These are phyloP conservation scores for Pachyuromys duprasi DNA, from an alignment of 2,797 vertebrate species.

Conservation along the genomic window DNA sequence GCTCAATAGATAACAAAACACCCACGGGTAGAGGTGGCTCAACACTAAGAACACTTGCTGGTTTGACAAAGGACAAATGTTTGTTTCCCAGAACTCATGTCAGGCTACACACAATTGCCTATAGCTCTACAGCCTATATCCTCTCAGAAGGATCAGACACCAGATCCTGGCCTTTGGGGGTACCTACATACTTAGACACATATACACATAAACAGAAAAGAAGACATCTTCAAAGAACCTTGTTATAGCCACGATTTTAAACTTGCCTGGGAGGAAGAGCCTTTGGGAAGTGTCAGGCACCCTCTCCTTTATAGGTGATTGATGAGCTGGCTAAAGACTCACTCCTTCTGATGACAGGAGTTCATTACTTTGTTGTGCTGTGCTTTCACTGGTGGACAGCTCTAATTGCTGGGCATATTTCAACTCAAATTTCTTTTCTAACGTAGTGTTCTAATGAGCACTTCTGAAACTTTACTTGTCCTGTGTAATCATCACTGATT, in stretches of 20 bases:
- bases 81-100: background rate
- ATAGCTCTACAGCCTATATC: background rate
- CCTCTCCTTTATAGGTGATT: background rate
- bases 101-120: background rate
- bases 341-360: background rate
- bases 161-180: background rate
- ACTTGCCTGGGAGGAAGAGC: background rate
- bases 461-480: constrained; percentile 39
- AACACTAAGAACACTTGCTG: background rate
- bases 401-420: constrained; percentile 35
- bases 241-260: background rate
- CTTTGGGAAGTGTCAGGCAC: background rate
- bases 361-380: background rate
- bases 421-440: constrained; percentile 29
- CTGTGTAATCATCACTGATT: background rate
- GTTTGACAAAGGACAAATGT: background rate
- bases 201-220: background rate
- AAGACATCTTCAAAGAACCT: background rate
- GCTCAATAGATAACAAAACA: background rate
- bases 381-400: constrained; percentile 8
- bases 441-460: constrained; percentile 26
- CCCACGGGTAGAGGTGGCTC: background rate
- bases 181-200: background rate
- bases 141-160: background rate
- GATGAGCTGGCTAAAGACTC: background rate